phyloP scores from a whole-genome alignment of 2,113 vertebrate genomes.

The Oryzias melastigma region DNA sequence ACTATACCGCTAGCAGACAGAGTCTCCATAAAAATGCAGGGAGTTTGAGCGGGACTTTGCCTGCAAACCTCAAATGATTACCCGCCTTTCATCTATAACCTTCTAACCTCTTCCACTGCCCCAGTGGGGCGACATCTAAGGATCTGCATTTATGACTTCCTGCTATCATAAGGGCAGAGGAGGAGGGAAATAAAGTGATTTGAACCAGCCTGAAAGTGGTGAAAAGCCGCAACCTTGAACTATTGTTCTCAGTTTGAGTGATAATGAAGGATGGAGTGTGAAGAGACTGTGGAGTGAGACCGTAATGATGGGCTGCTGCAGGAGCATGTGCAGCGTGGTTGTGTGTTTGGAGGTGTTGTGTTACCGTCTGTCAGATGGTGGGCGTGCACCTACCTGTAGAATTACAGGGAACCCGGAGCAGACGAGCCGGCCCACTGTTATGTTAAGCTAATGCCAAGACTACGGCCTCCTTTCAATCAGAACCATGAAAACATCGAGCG shows the following conservation, averaged over 20 bases:
- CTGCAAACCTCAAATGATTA: conserved; percentile 19
- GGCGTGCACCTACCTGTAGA: conserved; percentile 51
- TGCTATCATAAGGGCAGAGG: conserved; percentile 23
- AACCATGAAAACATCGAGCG: conserved; percentile 10
- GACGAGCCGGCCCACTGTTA: conserved; percentile 44
- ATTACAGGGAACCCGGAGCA: conserved; percentile 43
- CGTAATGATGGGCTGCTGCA: conserved; percentile 15
- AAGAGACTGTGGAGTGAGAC: conserved; percentile 17
- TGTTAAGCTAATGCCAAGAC: conserved; percentile 58
- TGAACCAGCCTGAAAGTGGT: conserved; percentile 25
- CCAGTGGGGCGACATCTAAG: conserved; percentile 42
- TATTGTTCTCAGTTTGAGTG: conserved; percentile 36
- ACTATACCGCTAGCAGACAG: neutral
- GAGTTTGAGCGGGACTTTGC: conserved; percentile 1
- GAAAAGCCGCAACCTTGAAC: conserved; percentile 22
- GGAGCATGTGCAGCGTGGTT: conserved; percentile 20
- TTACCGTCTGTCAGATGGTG: conserved; percentile 42
- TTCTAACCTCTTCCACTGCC: conserved; percentile 35
- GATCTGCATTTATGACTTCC: conserved; percentile 54
- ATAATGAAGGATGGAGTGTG: conserved; percentile 42
- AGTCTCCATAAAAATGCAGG: conserved; percentile 1
- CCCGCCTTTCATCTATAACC: conserved; percentile 60
- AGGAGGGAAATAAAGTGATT: neutral
- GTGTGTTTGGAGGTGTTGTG: conserved; percentile 35
- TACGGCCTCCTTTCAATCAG: conserved; percentile 60